Base-by-base conservation (phyloP, 2,797 vertebrate species). In the Perodicticus potto region DNA sequence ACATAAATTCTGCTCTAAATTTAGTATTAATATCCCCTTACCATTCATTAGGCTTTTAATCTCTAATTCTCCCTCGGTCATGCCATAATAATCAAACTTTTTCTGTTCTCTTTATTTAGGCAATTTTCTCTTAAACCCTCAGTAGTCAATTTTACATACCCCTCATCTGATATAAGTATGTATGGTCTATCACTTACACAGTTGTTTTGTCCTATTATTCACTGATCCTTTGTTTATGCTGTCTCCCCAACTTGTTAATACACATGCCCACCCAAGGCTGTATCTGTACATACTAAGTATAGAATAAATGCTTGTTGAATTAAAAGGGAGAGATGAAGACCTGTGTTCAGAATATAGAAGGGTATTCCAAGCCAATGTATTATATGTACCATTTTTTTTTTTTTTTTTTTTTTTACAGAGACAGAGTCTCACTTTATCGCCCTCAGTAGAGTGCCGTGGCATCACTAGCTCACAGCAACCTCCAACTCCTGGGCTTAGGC, bases 251-350 rank as follows among this genome's bases (percentile, higher is more conserved):
- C n/a, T 89, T 72, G 77, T 61, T 83, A 91, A 67, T 27, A 83
- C 73, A 37, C 43, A 49, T 86, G 37, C 78, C 43, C 32, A n/a
- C 49, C 89, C 32, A 93, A 55, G 88, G 29, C 27, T 67, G 89
- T 67, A 72, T 96, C 92, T 94, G 59, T 72, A 86, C 23, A 94
- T 2, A 85, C 27, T 59, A 78, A 91, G 29, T 67, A 92, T 12
- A 63, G 40, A 95, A 93, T 86, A 89, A 92, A 89, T 78, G 12
- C 25, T 91, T 91, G 14, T 55, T 93, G 40, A 95, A 86, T 14
- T 78, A 37, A 89, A 94, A 96, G 78, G 53, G 13, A 85, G 65
- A 90, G 92, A 86, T 69, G 65, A 93, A 92, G 76, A 95, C 72
- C 89, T 65, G 32, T 85, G 23, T 78, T 96, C 78, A 69, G 55